These are phyloP conservation scores for Ameiurus melas DNA, from an alignment of 2,113 vertebrate species.

Conservation along the genomic window DNA sequence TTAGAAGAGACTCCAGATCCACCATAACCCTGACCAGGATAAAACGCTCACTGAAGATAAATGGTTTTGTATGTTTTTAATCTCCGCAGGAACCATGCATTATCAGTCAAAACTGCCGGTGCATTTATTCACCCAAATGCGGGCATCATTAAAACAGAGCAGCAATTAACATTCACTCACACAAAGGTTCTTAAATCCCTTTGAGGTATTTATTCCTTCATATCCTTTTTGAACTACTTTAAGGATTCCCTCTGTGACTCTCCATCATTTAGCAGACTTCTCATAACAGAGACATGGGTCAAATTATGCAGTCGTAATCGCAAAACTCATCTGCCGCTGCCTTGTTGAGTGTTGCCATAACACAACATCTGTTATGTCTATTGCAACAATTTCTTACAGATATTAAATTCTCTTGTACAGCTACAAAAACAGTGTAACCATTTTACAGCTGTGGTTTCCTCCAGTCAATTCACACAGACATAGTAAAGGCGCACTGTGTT, in stretches of 20 bases:
- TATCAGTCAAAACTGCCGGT: not conserved
- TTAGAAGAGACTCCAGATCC: not conserved
- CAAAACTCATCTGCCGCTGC: not conserved
- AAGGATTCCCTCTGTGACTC: not conserved
- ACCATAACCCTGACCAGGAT: not conserved
- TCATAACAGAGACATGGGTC: not conserved
- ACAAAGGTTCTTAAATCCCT: not conserved
- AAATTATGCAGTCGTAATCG: not conserved
- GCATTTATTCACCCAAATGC: not conserved
- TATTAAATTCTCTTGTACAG: slow-evolving; percentile 31
- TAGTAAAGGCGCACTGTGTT: slow-evolving; percentile 17
- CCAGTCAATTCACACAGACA: slow-evolving; percentile 24
- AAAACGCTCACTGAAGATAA: not conserved
- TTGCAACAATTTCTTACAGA: slow-evolving; percentile 26
- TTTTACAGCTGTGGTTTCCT: slow-evolving; percentile 52
- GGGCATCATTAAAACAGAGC: not conserved
- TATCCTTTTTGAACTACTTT: not conserved
- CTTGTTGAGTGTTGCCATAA: slow-evolving; percentile 15
- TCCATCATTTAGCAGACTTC: not conserved
- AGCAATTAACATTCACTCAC: not conserved
- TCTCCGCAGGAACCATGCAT: not conserved
- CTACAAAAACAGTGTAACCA: slow-evolving; percentile 30
- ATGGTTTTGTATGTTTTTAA: not conserved
- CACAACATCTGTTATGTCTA: slow-evolving; percentile 40
- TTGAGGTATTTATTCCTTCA: not conserved